These are phyloP conservation scores for Syngnathus typhle DNA, from an alignment of 2,113 vertebrate species.

Conservation along the genomic window DNA sequence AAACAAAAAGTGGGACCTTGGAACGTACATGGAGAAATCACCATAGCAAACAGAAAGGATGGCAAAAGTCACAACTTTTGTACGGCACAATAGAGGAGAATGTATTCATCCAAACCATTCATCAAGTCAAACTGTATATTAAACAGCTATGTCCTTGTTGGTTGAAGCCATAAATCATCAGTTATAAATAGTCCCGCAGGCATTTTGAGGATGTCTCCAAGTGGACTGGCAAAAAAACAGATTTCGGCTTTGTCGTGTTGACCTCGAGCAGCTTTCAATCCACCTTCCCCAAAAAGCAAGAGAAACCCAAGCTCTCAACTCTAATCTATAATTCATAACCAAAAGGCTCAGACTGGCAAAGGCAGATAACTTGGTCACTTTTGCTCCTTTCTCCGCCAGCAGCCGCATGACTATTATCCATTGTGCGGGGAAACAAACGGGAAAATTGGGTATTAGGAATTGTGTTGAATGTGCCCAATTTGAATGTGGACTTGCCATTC, in stretches of 20 bases:
- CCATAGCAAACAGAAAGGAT: slow-evolving; percentile 1
- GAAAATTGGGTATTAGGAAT: slow-evolving; percentile 42
- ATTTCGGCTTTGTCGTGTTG: slow-evolving; percentile 31
- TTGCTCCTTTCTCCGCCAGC: slow-evolving; percentile 32
- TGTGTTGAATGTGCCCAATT: slow-evolving; percentile 51
- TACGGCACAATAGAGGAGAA: background rate
- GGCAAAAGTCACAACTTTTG: background rate
- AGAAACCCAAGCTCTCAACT: slow-evolving; percentile 56
- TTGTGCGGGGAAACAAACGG: slow-evolving; percentile 63
- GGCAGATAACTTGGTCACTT: slow-evolving; percentile 52
- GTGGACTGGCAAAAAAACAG: slow-evolving; percentile 23
- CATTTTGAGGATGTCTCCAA: slow-evolving; percentile 28
- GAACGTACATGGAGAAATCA: no score
- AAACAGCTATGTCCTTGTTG: slow-evolving; percentile 27
- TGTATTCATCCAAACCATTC: slow-evolving; percentile 3
- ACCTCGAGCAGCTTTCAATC: slow-evolving; percentile 52
- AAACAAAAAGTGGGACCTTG: no score
- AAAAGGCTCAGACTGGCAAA: slow-evolving; percentile 56
- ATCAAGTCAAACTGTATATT: slow-evolving; percentile 17
- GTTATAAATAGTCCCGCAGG: slow-evolving; percentile 30
- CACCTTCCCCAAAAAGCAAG: slow-evolving; percentile 42
- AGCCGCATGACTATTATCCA: slow-evolving; percentile 48
- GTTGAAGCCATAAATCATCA: slow-evolving; percentile 21
- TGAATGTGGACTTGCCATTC: slow-evolving; percentile 55
- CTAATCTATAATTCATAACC: slow-evolving; percentile 72